Base-by-base conservation (phyloP, 2,113 vertebrate species). In the human (Homo sapiens) region DNA sequence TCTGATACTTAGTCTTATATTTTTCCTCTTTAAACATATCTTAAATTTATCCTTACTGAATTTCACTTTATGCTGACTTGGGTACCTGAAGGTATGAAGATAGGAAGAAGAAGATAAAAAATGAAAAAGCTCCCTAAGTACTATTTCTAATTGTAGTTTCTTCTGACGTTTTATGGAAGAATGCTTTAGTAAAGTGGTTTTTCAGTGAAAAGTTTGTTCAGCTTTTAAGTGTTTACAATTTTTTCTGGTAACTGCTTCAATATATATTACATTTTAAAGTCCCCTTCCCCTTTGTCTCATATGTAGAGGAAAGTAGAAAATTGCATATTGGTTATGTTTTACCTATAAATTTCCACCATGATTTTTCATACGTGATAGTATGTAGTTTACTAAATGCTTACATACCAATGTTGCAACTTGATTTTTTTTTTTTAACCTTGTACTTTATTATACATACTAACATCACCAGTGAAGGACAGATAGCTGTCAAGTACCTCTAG, bases 21-120 rank as follows among this genome's bases (percentile, higher is more conserved):
- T 83, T 93, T 89, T 80, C 16, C 4, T 81, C 5, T 80, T 57
- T 80, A 94, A 90, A 57, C 38, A 7, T 48, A 5, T 85, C 7
- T 50, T 90, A 73, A 76, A 72, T 76, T 83, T 64, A 43, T 79
- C 14, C 10, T 82, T 81, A 55, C 2, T 89, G 13, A 91, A n/a
- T 91, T 80, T 91, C n/a, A 35, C 32, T 84, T 91, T 90, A 92
- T 79, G 8, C 9, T 81, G 30, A 68, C 89, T 79, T 96, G 61
- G 14, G 23, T 88, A 48, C 45, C 27, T 80, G 80, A 96, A 80
- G 14, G 12, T 80, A 0, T 18, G 6, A 80, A 80, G 45, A 52
- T 76, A 43, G 2, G 38, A 95, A 48, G 35, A 90, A 40, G 75
- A 92, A 5, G 82, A 57, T 79, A 50, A 94, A 93, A 23, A 10